phyloP scores from a whole-genome alignment of 2,797 vertebrate genomes.

The Octomys mimax region DNA sequence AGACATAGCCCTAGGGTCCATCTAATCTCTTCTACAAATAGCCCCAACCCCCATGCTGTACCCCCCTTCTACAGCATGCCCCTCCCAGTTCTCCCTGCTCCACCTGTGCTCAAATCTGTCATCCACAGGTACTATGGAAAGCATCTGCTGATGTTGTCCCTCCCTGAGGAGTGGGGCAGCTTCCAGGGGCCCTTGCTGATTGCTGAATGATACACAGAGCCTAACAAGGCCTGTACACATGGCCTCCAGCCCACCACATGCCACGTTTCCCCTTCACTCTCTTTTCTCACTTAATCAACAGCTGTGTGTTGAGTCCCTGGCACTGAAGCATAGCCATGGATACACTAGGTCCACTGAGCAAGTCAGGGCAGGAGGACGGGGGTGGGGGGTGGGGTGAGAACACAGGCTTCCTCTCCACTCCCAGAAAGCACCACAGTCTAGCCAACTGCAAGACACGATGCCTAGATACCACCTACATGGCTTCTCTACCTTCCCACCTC shows the following conservation, averaged over 20 bases:
- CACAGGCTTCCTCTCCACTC: neutral
- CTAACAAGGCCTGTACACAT: neutral
- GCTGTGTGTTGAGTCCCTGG: neutral
- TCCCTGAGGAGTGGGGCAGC: neutral
- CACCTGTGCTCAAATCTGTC: neutral
- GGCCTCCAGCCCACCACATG: neutral
- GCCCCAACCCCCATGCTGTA: neutral
- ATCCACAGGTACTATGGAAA: neutral
- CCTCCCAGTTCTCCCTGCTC: neutral
- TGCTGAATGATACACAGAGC: neutral
- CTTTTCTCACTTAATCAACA: neutral
- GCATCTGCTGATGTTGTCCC: neutral
- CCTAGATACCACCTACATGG: no score
- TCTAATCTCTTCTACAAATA: neutral
- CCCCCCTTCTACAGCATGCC: neutral
- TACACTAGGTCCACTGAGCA: neutral
- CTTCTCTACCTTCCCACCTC: no score
- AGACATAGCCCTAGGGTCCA: neutral
- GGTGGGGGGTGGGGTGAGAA: accelerated
- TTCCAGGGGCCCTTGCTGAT: neutral
- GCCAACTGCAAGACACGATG: accelerated
- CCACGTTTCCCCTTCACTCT: neutral
- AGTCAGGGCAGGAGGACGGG: neutral
- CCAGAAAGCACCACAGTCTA: accelerated
- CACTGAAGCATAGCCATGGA: neutral